Conservation (phyloP, 2,113 vertebrate species). For the Muscicapa adusta region DNA sequence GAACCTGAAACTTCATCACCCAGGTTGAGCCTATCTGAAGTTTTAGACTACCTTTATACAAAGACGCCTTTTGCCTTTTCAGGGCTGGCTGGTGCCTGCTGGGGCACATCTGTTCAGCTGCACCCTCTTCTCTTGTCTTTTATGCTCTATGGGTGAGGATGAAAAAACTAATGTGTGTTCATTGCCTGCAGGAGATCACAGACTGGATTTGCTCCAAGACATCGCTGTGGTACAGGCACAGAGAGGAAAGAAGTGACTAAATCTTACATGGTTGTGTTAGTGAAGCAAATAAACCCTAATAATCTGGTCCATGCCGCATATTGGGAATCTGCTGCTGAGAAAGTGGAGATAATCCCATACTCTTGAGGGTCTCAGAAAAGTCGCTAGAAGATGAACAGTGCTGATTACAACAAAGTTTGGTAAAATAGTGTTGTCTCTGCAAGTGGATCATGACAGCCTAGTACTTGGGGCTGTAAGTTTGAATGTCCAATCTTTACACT, state of each 20-base stretch:
- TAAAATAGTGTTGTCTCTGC: background rate
- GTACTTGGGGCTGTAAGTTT: background rate
- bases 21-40: background rate
- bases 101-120: background rate
- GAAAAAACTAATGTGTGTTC: fast-evolving
- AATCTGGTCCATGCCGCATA: background rate
- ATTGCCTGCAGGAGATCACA: background rate
- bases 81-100: background rate
- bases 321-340: background rate
- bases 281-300: background rate
- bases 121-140: background rate
- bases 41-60: background rate
- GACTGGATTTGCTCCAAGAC: background rate
- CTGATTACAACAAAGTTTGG: background rate
- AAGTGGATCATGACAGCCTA: background rate
- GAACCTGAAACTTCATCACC: background rate
- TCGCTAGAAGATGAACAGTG: background rate
- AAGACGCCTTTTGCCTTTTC: background rate
- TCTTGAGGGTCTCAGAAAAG: background rate
- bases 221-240: fast-evolving
- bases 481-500: background rate
- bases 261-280: background rate
- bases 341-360: background rate
- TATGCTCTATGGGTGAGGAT: background rate
- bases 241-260: background rate